Evolutionary conservation across 1,140 invertebrate genomes (phyloP).

Genomic region (Leucophenga varia): DNA sequence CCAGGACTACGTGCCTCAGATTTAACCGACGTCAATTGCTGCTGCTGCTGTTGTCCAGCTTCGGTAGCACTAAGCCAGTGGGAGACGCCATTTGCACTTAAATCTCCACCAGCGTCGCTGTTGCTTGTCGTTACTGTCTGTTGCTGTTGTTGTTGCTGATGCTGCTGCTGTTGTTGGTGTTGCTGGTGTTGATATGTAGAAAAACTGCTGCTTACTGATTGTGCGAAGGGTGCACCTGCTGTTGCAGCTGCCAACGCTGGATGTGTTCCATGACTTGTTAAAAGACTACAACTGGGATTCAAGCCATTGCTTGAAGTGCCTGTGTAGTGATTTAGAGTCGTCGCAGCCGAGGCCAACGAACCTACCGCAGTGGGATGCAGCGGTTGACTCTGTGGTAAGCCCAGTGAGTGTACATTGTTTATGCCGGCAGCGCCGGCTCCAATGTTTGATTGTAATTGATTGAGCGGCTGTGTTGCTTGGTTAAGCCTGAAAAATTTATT

Average conservation of each 20-base stretch:
- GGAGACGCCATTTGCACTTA: conserved; percentile 22
- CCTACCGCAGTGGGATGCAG: conserved; percentile 47
- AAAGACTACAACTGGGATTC: no score
- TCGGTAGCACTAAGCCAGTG: conserved; percentile 34
- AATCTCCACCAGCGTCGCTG: conserved; percentile 5
- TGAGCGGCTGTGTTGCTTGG: no score
- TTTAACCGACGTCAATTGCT: conserved; percentile 38
- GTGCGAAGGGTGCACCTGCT: conserved; percentile 25
- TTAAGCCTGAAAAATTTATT: no score
- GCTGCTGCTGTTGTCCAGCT: conserved; percentile 21
- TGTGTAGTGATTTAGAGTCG: conserved; percentile 31
- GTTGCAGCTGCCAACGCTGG: neutral
- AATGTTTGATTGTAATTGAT: no score
- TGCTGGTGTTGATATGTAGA: conserved; percentile 49
- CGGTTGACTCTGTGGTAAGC: conserved; percentile 45
- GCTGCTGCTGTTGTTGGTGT: conserved; percentile 36
- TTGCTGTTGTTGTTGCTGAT: conserved; percentile 26
- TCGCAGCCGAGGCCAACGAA: conserved; percentile 25
- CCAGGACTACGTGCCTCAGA: conserved; percentile 51
- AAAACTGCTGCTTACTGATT: conserved; percentile 47
- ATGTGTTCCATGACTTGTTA: no score
- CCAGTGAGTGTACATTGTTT: conserved; percentile 30
- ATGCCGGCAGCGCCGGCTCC: no score
- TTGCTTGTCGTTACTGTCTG: conserved; percentile 1
- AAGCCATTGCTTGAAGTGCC: no score